Conservation (phyloP, 2,797 vertebrate genomes). For the Meriones psammophilus region DNA sequence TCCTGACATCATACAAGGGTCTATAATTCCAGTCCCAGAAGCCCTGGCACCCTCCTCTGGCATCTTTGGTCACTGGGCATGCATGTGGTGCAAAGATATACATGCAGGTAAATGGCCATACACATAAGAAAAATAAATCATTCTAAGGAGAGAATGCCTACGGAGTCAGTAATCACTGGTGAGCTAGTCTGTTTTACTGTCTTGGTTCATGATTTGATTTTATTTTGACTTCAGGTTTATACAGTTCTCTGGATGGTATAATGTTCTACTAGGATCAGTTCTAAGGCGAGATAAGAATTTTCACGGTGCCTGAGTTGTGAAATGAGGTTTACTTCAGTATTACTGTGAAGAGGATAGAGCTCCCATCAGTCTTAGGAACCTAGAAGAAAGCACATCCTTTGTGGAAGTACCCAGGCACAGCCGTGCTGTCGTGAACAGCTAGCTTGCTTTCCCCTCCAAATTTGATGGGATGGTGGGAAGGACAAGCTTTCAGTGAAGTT, state of each 20-base stretch:
- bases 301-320: not conserved
- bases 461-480: not conserved
- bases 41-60: not conserved
- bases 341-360: not conserved
- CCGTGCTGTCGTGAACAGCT: not conserved
- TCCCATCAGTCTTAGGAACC: not conserved
- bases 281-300: constrained; percentile 29
- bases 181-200: not conserved
- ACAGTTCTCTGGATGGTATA: not conserved
- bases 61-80: not conserved
- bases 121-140: not conserved
- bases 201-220: constrained; percentile 34
- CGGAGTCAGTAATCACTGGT: not conserved
- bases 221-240: constrained; percentile 29
- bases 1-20: not conserved
- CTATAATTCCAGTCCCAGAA: not conserved
- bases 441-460: not conserved
- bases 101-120: not conserved
- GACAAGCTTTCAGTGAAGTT: not conserved
- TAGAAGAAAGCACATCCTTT: constrained; percentile 1
- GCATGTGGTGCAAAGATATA: not conserved
- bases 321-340: constrained; percentile 11
- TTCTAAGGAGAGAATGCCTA: not conserved
- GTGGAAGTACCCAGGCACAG: not conserved
- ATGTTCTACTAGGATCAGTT: constrained; percentile 35